Evolutionary conservation across 2,888 invertebrate genomes (phyloP), one percentile per base, ranked within the genome.

Genomic region (Amblyjoppa fuscipennis): DNA sequence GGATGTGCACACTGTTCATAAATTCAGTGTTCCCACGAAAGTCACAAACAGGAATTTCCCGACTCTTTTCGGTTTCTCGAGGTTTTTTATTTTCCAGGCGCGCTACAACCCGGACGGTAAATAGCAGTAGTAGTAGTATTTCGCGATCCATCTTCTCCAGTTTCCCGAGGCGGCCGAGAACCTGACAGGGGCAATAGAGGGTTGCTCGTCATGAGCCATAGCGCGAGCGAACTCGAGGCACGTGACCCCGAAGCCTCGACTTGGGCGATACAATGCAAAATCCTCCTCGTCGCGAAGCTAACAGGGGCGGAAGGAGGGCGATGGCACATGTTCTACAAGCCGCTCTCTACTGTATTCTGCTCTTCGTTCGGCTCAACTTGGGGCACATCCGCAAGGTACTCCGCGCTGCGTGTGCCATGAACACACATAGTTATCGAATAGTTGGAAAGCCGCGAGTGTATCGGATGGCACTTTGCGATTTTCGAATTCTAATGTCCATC

Each of bases 251-350:
- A 41, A 81, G 81, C 81, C 69, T 56, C 74, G 84, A 85, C 74
- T 85, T 66, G 74, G 69, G 64, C 78, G 81, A 85, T 70, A 85
- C 84, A 85, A 85, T 85, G 84, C 84, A 78, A 85, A 85, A 85
- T 77, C 81, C 81, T 84, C 49, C 73, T 74, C 84, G 78, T 78
- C 69, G 69, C 81, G 49, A n/a, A 56, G 45, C 28, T n/a, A 53
- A 28, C 28, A 13, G 61, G 34, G 78, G 16, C 25, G 64, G 28
- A 28, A 31, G 31, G 41, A 68, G 81, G 71, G 69, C 78, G 77
- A 81, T 70, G 70, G 78, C 78, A 84, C 84, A 81, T 81, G 81
- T 85, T 78, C 74, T 81, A 85, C 84, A 75, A 85, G 81, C 84
- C 81, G 81, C 77, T 84, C 84, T 78, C 73, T 53, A 49, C 69